phyloP scores from a whole-genome alignment of 64 coral and sea anemone species.

The Actinia equina region DNA sequence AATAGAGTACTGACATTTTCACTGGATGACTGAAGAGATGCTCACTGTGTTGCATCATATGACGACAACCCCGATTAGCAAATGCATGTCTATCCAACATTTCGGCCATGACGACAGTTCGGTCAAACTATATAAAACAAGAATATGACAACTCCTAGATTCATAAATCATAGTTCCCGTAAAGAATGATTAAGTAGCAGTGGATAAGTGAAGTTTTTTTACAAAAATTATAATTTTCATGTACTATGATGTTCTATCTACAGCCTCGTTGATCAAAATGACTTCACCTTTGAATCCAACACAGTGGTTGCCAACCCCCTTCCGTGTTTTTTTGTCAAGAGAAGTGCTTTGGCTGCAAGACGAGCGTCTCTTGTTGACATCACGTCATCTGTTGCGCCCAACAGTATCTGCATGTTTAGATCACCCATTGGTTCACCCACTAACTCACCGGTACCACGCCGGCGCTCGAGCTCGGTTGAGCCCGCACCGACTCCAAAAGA shows the following conservation, averaged over 20 bases:
- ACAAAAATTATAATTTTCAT: too few relatives aligned
- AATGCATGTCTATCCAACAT: neutral
- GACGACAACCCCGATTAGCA: too few relatives aligned
- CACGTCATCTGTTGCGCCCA: constrained; percentile 54
- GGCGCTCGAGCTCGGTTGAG: constrained; percentile 55
- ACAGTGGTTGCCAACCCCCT: constrained; percentile 55
- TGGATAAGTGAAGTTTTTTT: too few relatives aligned
- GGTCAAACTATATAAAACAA: too few relatives aligned
- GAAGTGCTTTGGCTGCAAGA: constrained; percentile 32
- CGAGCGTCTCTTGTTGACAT: constrained; percentile 55
- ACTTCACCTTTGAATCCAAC: constrained; percentile 56
- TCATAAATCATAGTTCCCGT: too few relatives aligned
- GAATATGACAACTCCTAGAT: too few relatives aligned
- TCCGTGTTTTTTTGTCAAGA: constrained; percentile 57
- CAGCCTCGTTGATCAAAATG: neutral
- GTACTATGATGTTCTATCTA: neutral
- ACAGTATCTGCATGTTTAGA: constrained; percentile 67
- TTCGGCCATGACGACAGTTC: too few relatives aligned
- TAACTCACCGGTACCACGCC: constrained; percentile 30
- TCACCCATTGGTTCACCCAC: constrained; percentile 60
- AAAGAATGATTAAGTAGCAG: too few relatives aligned
- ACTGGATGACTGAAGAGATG: too few relatives aligned
- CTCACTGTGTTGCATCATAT: too few relatives aligned
- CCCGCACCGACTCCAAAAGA: neutral
- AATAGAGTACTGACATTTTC: too few relatives aligned